Evolutionary conservation across 1,140 invertebrate genomes (phyloP), one percentile per base, ranked within the genome.

Genomic region (Amphibalanus amphitrite): DNA sequence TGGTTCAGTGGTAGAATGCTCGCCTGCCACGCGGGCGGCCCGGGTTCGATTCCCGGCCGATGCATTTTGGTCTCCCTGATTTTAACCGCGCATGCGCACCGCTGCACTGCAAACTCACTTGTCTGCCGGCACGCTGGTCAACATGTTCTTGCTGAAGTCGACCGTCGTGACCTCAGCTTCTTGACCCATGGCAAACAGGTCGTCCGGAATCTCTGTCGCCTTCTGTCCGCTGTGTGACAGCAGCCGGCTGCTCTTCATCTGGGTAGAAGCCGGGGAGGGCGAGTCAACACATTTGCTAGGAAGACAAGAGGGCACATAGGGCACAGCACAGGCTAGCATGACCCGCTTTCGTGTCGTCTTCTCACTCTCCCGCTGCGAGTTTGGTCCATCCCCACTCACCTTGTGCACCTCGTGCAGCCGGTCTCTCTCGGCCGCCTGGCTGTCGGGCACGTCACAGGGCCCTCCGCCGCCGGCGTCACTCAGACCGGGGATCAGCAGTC

Each of bases 91-190:
- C n/a, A n/a, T n/a, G n/a, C n/a, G n/a, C n/a, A n/a, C n/a, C n/a
- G n/a, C n/a, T n/a, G n/a, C n/a, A n/a, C n/a, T n/a, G n/a, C n/a
- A n/a, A n/a, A n/a, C 33, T 38, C 33, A 38, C 33, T 15, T 38
- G 33, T 38, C 33, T 4, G 33, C 33, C 33, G 33, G 33, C 72
- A 93, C 75, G 13, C 82, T 77, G 10, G 79, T 80, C 0, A 94
- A 81, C 75, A 84, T 85, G 80, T 95, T 94, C 81, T 88, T 90
- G 71, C 87, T 90, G 64, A 94, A 80, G 81, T 94, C 91, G 29
- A 93, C 82, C 64, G 84, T 85, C 68, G 85, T 86, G 0, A 93
- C 88, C 74, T 87, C 85, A 25, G 88, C 89, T 71, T 85, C 82
- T 17, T 80, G 81, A 23, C 91, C 91, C 69, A 87, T 80, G 67